Evolutionary conservation across 2,797 vertebrate species (phyloP).

Genomic region (Crypturellus tataupa): DNA sequence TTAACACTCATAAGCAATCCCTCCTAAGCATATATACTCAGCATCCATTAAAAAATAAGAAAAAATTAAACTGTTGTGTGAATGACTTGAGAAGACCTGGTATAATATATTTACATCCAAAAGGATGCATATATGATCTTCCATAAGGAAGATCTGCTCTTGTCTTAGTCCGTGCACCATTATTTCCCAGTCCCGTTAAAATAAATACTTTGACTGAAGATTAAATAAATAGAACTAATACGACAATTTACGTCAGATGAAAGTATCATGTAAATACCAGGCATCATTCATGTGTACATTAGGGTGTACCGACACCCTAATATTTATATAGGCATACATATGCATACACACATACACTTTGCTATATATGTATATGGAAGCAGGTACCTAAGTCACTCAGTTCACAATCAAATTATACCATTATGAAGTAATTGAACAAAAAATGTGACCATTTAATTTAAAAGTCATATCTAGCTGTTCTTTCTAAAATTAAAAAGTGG

Average conservation of each 20-base stretch:
- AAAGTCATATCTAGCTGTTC: background rate
- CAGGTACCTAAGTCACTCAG: background rate
- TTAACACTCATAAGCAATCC: constrained; percentile 39
- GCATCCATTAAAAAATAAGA: background rate
- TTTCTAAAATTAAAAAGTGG: background rate
- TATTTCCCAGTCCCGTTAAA: background rate
- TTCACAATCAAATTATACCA: background rate
- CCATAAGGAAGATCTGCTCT: background rate
- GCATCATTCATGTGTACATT: background rate
- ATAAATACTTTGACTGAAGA: background rate
- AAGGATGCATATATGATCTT: background rate
- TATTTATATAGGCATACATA: background rate
- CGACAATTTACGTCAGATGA: background rate
- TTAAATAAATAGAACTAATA: background rate
- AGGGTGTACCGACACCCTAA: background rate
- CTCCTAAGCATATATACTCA: constrained; percentile 8
- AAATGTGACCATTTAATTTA: background rate
- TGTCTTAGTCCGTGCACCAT: background rate
- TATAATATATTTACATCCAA: background rate
- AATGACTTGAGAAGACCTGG: background rate
- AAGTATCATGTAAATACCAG: background rate
- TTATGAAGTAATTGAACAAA: background rate
- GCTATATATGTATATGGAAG: background rate
- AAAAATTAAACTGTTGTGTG: background rate
- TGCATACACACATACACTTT: background rate